These are phyloP conservation scores for Aphis craccivora DNA, from an alignment of 1,140 invertebrate species.

Conservation along the genomic window DNA sequence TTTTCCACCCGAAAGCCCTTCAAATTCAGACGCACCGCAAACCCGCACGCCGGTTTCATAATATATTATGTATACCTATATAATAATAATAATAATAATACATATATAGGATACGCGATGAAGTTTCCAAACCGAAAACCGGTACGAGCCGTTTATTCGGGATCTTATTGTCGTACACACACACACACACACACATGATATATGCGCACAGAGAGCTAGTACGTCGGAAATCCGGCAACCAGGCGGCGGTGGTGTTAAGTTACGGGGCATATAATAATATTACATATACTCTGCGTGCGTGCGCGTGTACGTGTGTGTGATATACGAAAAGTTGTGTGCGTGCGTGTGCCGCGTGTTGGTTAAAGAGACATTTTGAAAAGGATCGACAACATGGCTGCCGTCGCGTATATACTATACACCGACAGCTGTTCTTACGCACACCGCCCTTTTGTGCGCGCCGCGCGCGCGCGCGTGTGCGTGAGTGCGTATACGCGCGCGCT, in stretches of 20 bases:
- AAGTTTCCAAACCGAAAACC: slow-evolving; percentile 36
- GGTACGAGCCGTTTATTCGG: slow-evolving; percentile 32
- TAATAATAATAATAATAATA: not conserved
- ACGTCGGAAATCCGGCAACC: slow-evolving; percentile 56
- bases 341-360: slow-evolving; percentile 38
- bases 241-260: slow-evolving; percentile 51
- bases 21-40: not conserved
- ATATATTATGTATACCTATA: not conserved
- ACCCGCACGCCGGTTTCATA: not conserved
- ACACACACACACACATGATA: too few relatives aligned
- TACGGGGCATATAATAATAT: slow-evolving; percentile 33
- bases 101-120: not conserved
- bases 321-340: slow-evolving; percentile 53
- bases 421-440: slow-evolving; percentile 56
- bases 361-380: slow-evolving; percentile 58
- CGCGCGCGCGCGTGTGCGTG: not conserved
- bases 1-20: slow-evolving; percentile 12
- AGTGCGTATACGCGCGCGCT: not conserved
- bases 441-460: slow-evolving; percentile 55
- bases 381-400: slow-evolving; percentile 57
- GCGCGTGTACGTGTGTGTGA: too few relatives aligned
- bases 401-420: slow-evolving; percentile 30
- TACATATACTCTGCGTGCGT: not conserved
- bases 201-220: not conserved
- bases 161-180: not conserved